Percentiles rank a stretch among this genome's conserved stretches.
phyloP scores from a whole-genome alignment of 1,140 invertebrate genomes.

The Andricus grossulariae region DNA sequence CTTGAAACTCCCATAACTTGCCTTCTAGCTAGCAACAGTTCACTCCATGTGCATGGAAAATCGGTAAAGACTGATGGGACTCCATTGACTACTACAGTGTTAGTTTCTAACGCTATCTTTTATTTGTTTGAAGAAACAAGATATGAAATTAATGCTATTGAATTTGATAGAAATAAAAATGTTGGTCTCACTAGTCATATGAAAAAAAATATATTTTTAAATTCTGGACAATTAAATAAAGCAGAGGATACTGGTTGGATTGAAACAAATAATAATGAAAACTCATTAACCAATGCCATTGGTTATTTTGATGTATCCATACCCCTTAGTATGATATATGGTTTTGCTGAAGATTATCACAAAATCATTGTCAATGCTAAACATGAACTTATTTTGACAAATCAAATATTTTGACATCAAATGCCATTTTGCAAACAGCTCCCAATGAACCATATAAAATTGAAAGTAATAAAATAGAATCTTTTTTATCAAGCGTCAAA shows the following conservation, averaged over 20 bases:
- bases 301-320: no score
- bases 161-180: no score
- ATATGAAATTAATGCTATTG: conserved; percentile 69
- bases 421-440: no score
- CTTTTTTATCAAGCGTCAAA: no score
- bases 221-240: conserved; percentile 41
- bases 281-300: conserved; percentile 41
- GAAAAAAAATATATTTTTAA: conserved; percentile 52
- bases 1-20: conserved; percentile 10
- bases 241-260: conserved; percentile 59
- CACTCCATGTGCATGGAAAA: conserved; percentile 60
- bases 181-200: no score
- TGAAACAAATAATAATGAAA: conserved; percentile 36
- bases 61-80: neutral
- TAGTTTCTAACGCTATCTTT: conserved; percentile 67
- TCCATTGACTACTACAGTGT: conserved; percentile 16
- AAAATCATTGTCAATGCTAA: no score
- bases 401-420: no score
- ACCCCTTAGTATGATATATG: no score
- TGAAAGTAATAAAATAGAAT: no score
- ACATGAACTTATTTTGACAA: no score
- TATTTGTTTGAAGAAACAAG: conserved; percentile 72
- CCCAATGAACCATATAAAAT: no score
- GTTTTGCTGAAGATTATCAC: no score
- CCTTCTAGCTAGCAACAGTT: conserved; percentile 58